phyloP scores from a whole-genome alignment of 1,140 invertebrate species.

The Octopus bimaculoides region DNA sequence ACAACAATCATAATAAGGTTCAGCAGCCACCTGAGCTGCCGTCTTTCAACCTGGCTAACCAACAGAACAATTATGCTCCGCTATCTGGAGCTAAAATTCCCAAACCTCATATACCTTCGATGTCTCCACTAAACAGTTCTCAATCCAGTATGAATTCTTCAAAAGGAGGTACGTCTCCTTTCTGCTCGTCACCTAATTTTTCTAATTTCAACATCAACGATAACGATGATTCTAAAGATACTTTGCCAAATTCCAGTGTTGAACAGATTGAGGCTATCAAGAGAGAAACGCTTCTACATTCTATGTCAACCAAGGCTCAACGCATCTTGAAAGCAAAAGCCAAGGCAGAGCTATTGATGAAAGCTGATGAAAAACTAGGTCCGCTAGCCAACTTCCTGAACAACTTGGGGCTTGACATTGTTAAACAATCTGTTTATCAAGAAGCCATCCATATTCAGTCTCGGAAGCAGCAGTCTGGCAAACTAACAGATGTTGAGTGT shows the following conservation, averaged over 20 bases:
- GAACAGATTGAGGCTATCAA: conserved; percentile 41
- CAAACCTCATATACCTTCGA: no score
- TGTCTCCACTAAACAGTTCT: no score
- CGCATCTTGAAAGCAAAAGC: conserved; percentile 7
- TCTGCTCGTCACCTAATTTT: neutral
- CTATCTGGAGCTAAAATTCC: no score
- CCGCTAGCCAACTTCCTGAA: conserved; percentile 88
- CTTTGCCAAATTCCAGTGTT: conserved; percentile 33
- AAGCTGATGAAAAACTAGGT: conserved; percentile 52
- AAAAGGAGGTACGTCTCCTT: neutral
- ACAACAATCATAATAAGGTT: no score
- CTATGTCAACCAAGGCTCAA: neutral
- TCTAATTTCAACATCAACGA: neutral
- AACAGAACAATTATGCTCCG: no score
- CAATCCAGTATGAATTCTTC: neutral
- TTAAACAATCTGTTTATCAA: conserved; percentile 88
- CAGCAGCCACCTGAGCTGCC: no score
- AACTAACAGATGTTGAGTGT: conserved; percentile 73
- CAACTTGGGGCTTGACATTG: conserved; percentile 85
- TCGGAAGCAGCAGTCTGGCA: conserved; percentile 66
- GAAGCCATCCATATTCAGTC: conserved; percentile 86
- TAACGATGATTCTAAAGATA: neutral
- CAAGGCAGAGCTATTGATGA: conserved; percentile 16
- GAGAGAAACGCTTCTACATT: conserved; percentile 31
- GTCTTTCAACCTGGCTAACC: no score